These are phyloP conservation scores for Aplidium turbinatum DNA, from an alignment of 23 tunicate species.

Conservation along the genomic window DNA sequence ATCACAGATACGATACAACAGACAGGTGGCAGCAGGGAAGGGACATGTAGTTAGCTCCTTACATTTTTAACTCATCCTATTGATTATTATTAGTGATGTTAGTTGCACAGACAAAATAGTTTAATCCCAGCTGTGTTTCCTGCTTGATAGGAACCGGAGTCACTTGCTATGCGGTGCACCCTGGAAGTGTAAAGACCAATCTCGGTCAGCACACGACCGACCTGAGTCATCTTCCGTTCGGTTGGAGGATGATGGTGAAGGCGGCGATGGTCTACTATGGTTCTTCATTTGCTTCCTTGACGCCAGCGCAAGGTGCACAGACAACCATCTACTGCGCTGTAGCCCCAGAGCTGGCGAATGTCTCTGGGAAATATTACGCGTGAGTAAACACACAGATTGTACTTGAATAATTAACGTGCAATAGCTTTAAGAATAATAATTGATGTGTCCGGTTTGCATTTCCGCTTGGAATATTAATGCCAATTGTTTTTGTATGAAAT, in stretches of 20 bases:
- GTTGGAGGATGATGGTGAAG: background rate
- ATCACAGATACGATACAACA: no score
- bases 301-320: slow-evolving; percentile 73
- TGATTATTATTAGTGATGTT: no score
- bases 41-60: no score
- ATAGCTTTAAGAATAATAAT: no score
- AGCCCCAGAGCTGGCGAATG: slow-evolving; percentile 69
- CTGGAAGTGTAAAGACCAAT: slow-evolving; percentile 68
- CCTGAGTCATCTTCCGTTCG: background rate
- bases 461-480: no score
- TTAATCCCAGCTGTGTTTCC: no score
- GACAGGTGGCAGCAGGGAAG: no score
- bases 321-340: slow-evolving; percentile 63
- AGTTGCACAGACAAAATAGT: no score
- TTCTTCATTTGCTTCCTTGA: background rate
- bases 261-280: background rate
- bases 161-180: slow-evolving; percentile 66
- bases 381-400: slow-evolving; percentile 10
- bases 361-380: slow-evolving; percentile 60
- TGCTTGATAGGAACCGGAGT: slow-evolving; percentile 68
- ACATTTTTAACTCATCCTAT: no score
- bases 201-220: slow-evolving; percentile 51
- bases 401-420: no score
- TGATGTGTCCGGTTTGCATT: no score
- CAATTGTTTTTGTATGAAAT: no score